A percentile compares a stretch with the other conserved stretches of the same genome.
phyloP scores from a whole-genome alignment of 2,888 invertebrate genomes.

The Diplazon laetatorius region DNA sequence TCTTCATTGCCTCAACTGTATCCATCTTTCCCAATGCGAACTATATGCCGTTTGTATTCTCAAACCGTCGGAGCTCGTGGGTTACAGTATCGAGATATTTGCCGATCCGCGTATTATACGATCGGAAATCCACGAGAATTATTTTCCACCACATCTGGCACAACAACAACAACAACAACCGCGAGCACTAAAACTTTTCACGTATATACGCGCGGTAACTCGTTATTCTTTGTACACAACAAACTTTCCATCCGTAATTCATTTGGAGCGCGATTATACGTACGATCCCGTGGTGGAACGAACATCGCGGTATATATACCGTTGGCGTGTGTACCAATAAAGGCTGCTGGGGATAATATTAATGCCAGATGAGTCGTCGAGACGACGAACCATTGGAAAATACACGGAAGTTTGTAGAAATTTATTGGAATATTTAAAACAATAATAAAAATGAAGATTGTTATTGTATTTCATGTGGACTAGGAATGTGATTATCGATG shows the following conservation, averaged over 20 bases:
- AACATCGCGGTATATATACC: background rate
- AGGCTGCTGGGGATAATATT: slow-evolving; percentile 34
- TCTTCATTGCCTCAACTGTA: slow-evolving; percentile 46
- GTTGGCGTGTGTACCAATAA: slow-evolving; percentile 5
- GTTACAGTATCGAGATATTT: slow-evolving; percentile 42
- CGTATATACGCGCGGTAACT: slow-evolving; percentile 35
- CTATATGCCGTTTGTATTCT: slow-evolving; percentile 38
- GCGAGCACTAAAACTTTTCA: slow-evolving; percentile 45
- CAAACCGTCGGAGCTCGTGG: slow-evolving; percentile 26
- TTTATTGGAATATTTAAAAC: too few species aligned
- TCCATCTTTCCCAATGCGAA: slow-evolving; percentile 29
- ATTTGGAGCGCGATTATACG: slow-evolving; percentile 52
- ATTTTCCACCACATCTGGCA: slow-evolving; percentile 40
- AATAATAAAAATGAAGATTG: background rate
- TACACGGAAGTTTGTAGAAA: slow-evolving; percentile 31
- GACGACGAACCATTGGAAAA: background rate
- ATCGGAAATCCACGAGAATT: slow-evolving; percentile 48
- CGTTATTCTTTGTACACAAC: slow-evolving; percentile 51
- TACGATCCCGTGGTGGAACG: background rate
- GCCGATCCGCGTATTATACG: slow-evolving; percentile 22
- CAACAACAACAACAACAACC: too few species aligned
- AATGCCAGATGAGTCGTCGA: slow-evolving; percentile 13
- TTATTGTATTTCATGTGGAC: background rate
- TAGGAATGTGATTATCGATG: background rate
- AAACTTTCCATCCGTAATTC: slow-evolving; percentile 56